These are phyloP conservation scores for Andrena hattorfiana DNA, from an alignment of 2,888 invertebrate genomes.

Conservation along the genomic window DNA sequence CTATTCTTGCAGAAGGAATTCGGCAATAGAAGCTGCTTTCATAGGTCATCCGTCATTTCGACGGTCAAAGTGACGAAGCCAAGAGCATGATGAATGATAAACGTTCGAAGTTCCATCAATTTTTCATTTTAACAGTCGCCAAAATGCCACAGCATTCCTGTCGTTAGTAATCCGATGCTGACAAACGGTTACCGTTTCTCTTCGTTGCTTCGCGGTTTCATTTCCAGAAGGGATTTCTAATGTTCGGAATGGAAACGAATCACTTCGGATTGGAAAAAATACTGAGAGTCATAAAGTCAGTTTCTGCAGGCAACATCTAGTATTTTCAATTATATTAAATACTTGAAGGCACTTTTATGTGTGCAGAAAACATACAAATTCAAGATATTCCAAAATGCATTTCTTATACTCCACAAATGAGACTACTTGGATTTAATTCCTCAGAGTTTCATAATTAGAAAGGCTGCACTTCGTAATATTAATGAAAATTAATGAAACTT, in stretches of 20 bases:
- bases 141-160: not conserved
- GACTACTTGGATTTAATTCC: no score
- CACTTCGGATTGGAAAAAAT: not conserved
- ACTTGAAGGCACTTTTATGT: not conserved
- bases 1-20: not conserved
- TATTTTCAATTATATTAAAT: not conserved
- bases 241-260: not conserved
- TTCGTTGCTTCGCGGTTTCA: not conserved
- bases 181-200: not conserved
- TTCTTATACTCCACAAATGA: no score
- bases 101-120: conserved; percentile 13
- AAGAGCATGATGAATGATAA: conserved; percentile 16
- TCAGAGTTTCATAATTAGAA: no score
- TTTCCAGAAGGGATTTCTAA: not conserved
- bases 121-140: conserved; percentile 16
- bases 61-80: conserved; percentile 4
- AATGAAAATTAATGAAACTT: no score
- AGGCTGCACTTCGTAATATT: no score
- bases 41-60: not conserved
- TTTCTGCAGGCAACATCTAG: no score
- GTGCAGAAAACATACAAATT: not conserved
- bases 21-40: not conserved
- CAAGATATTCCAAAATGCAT: no score
- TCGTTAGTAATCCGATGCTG: conserved; percentile 12
- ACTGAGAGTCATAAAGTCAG: not conserved